phyloP scores from a whole-genome alignment of 2,113 vertebrate species.

The Sclerurus mexicanus region DNA sequence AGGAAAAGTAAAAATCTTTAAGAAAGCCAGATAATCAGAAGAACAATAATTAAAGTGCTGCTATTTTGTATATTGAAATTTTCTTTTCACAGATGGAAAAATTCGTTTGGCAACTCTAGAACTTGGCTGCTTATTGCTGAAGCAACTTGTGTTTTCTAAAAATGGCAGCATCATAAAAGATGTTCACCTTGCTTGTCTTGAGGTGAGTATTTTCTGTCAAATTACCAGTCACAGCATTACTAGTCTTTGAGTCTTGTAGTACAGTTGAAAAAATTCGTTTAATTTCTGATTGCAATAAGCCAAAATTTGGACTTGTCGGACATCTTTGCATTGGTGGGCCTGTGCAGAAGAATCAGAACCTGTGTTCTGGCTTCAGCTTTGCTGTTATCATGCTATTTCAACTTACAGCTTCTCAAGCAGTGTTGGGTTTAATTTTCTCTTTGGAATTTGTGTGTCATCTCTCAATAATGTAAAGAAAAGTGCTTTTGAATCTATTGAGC shows the following conservation, averaged over 20 bases:
- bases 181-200: conserved; percentile 93
- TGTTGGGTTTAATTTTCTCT: background rate
- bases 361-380: background rate
- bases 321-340: background rate
- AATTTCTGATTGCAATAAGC: background rate
- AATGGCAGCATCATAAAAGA: conserved; percentile 89
- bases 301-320: background rate
- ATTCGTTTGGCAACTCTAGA: conserved; percentile 93
- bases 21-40: background rate
- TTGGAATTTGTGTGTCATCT: background rate
- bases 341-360: background rate
- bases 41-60: background rate
- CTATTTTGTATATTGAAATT: background rate
- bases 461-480: background rate
- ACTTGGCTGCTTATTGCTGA: conserved; percentile 92
- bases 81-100: conserved; percentile 83
- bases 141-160: conserved; percentile 88
- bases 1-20: background rate
- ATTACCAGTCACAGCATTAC: background rate
- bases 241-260: background rate
- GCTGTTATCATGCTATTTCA: background rate
- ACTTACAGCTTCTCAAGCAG: background rate
- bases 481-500: background rate
- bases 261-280: background rate
- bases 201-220: conserved; percentile 76